Evolutionary conservation across 1,140 invertebrate species (phyloP).

Genomic region (Hyles euphorbiae): DNA sequence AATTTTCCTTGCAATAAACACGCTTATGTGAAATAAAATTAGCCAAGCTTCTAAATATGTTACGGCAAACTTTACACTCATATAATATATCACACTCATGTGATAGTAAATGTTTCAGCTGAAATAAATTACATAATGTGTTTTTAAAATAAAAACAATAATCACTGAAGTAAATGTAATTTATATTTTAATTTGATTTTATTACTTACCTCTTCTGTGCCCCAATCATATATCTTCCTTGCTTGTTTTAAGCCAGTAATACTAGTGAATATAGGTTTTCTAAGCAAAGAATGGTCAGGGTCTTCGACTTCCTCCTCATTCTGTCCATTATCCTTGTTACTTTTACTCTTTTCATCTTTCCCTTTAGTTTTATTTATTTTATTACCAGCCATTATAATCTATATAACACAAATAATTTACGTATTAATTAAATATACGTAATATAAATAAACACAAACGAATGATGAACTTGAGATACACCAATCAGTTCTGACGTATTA

Average conservation of each 20-base stretch:
- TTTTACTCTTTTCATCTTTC: constrained; percentile 59
- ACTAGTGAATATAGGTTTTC: constrained; percentile 79
- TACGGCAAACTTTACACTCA: constrained; percentile 90
- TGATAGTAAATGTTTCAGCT: constrained; percentile 82
- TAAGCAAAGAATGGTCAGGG: constrained; percentile 77
- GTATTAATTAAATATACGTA: neutral
- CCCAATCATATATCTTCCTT: constrained; percentile 76
- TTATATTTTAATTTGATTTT: constrained; percentile 1
- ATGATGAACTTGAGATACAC: neutral
- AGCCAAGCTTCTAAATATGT: constrained; percentile 86
- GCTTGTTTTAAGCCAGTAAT: constrained; percentile 79
- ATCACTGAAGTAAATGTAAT: constrained; percentile 4
- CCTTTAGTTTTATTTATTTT: constrained; percentile 65
- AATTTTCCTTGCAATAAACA: constrained; percentile 81
- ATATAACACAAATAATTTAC: constrained; percentile 14
- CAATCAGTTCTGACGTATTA: neutral
- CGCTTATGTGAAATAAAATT: constrained; percentile 92
- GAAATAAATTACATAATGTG: constrained; percentile 40
- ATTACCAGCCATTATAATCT: constrained; percentile 67
- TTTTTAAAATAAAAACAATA: constrained; percentile 1
- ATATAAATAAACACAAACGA: neutral
- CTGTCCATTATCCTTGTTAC: constrained; percentile 35
- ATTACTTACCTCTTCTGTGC: constrained; percentile 77
- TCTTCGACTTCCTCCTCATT: constrained; percentile 52
- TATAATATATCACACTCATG: constrained; percentile 90